A percentile compares a stretch with the other conserved stretches of the same genome.
phyloP scores from a whole-genome alignment of 2,888 invertebrate genomes.

The Trisateles emortualis region DNA sequence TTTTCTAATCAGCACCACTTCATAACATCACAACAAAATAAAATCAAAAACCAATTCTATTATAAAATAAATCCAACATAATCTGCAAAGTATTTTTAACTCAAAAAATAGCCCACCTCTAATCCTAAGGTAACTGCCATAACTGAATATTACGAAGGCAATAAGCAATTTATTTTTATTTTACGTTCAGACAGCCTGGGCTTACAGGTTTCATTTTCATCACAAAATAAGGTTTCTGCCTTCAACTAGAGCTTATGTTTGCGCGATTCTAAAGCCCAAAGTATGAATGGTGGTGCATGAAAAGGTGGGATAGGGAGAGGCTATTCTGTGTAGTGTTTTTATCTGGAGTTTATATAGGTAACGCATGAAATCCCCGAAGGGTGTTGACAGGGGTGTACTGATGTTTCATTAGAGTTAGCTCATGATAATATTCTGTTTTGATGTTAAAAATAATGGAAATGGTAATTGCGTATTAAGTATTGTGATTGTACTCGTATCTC shows the following conservation, averaged over 20 bases:
- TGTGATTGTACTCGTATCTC: too few species aligned
- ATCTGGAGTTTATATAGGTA: slow-evolving; percentile 2
- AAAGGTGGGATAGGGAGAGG: slow-evolving; percentile 5
- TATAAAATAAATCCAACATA: slow-evolving; percentile 12
- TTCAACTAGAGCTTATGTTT: slow-evolving; percentile 21
- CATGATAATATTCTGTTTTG: neutral
- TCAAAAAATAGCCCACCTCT: slow-evolving; percentile 18
- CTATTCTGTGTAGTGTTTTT: slow-evolving; percentile 9
- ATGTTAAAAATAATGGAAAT: too few species aligned
- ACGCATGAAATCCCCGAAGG: slow-evolving; percentile 2
- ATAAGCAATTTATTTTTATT: slow-evolving; percentile 46
- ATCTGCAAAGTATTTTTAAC: slow-evolving; percentile 11
- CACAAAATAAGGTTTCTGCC: slow-evolving; percentile 18
- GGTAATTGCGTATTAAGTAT: too few species aligned
- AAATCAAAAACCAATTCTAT: neutral
- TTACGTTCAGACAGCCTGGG: slow-evolving; percentile 16
- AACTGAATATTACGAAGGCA: slow-evolving; percentile 30
- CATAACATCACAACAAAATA: neutral
- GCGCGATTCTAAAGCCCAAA: slow-evolving; percentile 8
- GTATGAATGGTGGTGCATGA: slow-evolving; percentile 19
- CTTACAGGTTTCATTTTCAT: slow-evolving; percentile 20
- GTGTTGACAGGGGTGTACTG: neutral
- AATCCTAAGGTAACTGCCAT: slow-evolving; percentile 21
- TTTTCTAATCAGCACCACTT: neutral
- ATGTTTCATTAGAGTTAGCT: neutral